These are phyloP conservation scores for Trichonephila inaurata DNA, from an alignment of 1,140 invertebrate species.

Conservation along the genomic window DNA sequence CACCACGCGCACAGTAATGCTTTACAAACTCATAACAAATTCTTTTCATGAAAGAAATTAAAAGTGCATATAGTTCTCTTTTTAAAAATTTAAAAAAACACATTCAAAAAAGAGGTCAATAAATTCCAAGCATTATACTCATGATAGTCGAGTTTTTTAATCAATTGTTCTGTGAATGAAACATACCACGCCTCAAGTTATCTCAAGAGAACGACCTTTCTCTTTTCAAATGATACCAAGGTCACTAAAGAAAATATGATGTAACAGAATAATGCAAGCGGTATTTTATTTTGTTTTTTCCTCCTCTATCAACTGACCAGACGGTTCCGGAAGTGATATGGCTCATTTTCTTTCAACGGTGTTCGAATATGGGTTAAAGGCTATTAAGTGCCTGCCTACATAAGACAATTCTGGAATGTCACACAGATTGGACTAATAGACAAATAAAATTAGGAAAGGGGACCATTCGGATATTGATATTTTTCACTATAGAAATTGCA, in stretches of 20 bases:
- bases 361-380: background rate
- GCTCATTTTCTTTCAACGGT: background rate
- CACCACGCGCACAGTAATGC: no score
- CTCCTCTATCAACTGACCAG: background rate
- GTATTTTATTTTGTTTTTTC: background rate
- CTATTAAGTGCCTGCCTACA: background rate
- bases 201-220: background rate
- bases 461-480: background rate
- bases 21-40: no score
- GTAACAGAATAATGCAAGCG: background rate
- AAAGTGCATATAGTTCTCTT: no score
- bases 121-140: background rate
- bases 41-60: no score
- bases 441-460: background rate
- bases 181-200: background rate
- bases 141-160: background rate
- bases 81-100: no score
- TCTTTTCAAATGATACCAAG: background rate
- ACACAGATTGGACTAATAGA: background rate
- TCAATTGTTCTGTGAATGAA: background rate
- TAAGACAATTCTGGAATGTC: background rate
- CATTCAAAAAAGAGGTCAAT: no score
- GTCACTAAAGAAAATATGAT: background rate
- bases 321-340: conserved; percentile 3
- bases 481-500: no score